Conservation (phyloP, 2,797 vertebrate species). For the Fundulus diaphanus region DNA sequence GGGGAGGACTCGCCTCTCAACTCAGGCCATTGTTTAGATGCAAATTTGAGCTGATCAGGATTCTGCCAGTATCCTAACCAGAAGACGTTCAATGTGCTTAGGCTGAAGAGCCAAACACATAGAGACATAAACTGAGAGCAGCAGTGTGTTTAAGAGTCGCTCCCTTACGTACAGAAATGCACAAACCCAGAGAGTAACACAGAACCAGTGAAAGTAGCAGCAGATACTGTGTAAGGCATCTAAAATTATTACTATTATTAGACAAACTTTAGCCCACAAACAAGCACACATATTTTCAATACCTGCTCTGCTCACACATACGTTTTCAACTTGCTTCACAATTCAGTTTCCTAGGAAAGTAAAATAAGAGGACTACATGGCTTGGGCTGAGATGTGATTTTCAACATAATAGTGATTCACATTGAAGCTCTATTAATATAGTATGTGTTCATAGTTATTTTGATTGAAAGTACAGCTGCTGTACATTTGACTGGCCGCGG, state of each 20-base stretch:
- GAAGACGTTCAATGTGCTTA: slow-evolving; percentile 69
- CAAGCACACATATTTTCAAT: not conserved
- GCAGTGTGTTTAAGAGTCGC: slow-evolving; percentile 48
- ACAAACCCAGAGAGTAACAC: slow-evolving; percentile 51
- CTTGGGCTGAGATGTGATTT: not conserved
- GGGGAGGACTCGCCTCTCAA: slow-evolving; percentile 76
- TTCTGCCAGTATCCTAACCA: slow-evolving; percentile 78
- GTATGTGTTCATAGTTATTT: not conserved
- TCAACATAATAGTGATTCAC: not conserved
- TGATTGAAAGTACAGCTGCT: not conserved
- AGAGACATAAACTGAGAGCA: slow-evolving; percentile 29
- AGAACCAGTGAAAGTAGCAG: slow-evolving; percentile 41
- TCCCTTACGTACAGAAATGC: slow-evolving; percentile 44
- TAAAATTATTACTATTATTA: too few species aligned
- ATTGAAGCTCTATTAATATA: not conserved
- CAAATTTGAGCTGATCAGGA: slow-evolving; percentile 85
- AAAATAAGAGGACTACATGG: not conserved
- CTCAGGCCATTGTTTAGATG: slow-evolving; percentile 80
- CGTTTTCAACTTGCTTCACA: slow-evolving; percentile 12
- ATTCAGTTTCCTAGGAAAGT: slow-evolving; percentile 4
- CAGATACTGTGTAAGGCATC: slow-evolving; percentile 18
- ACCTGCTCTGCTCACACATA: not conserved
- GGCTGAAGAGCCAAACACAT: slow-evolving; percentile 42
- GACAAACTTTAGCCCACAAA: not conserved
- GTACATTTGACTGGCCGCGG: not conserved